These are phyloP conservation scores for Limenitis camilla DNA, from an alignment of 2,888 invertebrate species.

Conservation along the genomic window DNA sequence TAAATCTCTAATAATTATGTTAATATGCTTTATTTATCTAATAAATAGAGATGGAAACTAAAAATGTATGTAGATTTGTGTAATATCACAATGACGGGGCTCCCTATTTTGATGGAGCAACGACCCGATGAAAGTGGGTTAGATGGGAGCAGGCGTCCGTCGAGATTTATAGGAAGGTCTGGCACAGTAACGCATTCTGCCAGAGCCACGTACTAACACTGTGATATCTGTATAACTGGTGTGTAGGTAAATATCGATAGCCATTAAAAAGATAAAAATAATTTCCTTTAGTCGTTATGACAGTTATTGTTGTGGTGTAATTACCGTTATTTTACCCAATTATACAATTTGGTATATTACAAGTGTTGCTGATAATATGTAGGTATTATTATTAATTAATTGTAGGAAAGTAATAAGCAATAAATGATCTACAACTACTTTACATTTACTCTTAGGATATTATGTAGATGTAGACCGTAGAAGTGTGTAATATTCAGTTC, in stretches of 20 bases:
- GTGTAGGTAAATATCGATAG: constrained; percentile 24
- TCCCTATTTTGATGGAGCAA: constrained; percentile 42
- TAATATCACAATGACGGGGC: constrained; percentile 34
- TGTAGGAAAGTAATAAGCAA: neutral
- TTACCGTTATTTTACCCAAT: neutral
- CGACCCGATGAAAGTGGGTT: constrained; percentile 49
- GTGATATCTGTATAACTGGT: constrained; percentile 23
- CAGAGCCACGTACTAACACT: constrained; percentile 33
- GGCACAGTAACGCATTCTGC: constrained; percentile 42
- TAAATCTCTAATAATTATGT: too few species aligned
- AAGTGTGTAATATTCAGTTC: neutral
- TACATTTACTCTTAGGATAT: too few species aligned
- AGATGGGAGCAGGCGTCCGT: constrained; percentile 37
- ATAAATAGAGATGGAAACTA: neutral
- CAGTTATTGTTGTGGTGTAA: neutral
- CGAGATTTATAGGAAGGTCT: constrained; percentile 45
- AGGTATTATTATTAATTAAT: too few species aligned
- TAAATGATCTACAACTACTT: too few species aligned
- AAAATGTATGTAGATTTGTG: constrained; percentile 9
- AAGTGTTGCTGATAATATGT: too few species aligned
- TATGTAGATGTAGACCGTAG: too few species aligned
- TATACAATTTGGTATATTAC: neutral
- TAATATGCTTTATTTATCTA: neutral
- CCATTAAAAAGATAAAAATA: constrained; percentile 26
- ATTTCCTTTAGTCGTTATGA: constrained; percentile 19